phyloP scores from a whole-genome alignment of 1,140 invertebrate genomes.

The Hylyphantes graminicola region DNA sequence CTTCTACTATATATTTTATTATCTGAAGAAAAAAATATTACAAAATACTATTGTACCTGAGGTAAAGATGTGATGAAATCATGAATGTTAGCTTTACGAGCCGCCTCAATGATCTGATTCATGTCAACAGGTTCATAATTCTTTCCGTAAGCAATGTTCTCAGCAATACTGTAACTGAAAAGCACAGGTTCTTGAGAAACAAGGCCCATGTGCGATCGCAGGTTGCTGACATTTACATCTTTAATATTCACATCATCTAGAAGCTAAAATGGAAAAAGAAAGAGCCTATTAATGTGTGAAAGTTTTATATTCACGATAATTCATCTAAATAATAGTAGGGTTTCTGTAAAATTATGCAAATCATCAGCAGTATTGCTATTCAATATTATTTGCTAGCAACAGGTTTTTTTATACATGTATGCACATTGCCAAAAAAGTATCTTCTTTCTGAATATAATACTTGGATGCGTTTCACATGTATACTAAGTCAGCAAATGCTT shows the following conservation, averaged over 20 bases:
- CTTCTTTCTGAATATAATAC: no score
- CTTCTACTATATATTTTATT: no score
- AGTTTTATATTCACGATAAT: not conserved
- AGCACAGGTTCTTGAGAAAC: constrained; percentile 76
- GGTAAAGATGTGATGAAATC: constrained; percentile 77
- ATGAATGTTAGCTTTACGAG: constrained; percentile 80
- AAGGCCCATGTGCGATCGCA: constrained; percentile 69
- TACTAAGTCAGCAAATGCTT: no score
- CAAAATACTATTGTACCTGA: constrained; percentile 67
- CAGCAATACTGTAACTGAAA: constrained; percentile 71
- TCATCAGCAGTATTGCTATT: no score
- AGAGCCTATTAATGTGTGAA: not conserved
- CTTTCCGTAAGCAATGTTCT: constrained; percentile 70
- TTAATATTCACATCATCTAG: constrained; percentile 77
- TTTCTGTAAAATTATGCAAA: no score
- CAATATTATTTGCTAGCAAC: no score
- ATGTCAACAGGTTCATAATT: constrained; percentile 63
- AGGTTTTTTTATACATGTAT: no score
- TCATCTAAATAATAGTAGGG: not conserved
- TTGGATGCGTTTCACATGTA: no score
- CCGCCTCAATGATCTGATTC: constrained; percentile 72
- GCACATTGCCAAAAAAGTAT: no score
- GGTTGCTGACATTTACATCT: constrained; percentile 75
- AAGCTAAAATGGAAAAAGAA: constrained; percentile 49
- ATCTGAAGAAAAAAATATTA: no score